phyloP scores from a whole-genome alignment of 1,140 invertebrate species.

The Hylyphantes graminicola region DNA sequence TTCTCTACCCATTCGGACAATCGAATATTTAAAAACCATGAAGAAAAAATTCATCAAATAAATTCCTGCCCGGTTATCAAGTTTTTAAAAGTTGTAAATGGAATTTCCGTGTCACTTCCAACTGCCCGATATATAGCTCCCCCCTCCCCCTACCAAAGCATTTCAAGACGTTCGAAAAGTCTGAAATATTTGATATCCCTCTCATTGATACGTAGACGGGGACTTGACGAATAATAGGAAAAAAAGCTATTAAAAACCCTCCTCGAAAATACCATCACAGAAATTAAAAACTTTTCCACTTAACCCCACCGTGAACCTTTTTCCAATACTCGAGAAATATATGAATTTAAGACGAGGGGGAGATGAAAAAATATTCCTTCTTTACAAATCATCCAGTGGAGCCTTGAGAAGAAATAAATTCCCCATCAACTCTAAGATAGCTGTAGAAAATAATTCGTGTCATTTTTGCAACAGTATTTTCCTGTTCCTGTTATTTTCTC shows the following conservation, averaged over 20 bases:
- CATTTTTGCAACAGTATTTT: too few species aligned
- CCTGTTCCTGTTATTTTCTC: too few species aligned
- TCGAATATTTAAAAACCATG: too few species aligned
- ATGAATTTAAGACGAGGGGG: conserved; percentile 52
- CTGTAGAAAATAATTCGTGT: too few species aligned
- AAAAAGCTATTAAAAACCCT: neutral
- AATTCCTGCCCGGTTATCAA: too few species aligned
- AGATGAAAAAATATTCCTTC: conserved; percentile 14
- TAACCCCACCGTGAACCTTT: conserved; percentile 44
- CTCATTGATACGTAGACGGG: conserved; percentile 12
- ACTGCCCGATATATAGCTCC: neutral
- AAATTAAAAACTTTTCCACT: conserved; percentile 58
- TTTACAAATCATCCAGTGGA: conserved; percentile 46
- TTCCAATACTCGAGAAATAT: conserved; percentile 53
- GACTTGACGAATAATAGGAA: neutral
- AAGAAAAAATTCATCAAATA: too few species aligned
- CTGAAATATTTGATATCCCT: conserved; percentile 47
- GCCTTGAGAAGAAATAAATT: conserved; percentile 52
- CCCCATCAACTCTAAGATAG: conserved; percentile 37
- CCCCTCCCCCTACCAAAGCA: neutral
- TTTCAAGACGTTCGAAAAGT: conserved; percentile 1
- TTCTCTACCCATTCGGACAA: too few species aligned
- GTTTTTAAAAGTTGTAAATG: conserved; percentile 20
- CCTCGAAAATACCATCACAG: conserved; percentile 43
- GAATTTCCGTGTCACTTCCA: neutral